phyloP scores from a whole-genome alignment of 1,140 invertebrate genomes.

The Dendrolimus kikuchii region DNA sequence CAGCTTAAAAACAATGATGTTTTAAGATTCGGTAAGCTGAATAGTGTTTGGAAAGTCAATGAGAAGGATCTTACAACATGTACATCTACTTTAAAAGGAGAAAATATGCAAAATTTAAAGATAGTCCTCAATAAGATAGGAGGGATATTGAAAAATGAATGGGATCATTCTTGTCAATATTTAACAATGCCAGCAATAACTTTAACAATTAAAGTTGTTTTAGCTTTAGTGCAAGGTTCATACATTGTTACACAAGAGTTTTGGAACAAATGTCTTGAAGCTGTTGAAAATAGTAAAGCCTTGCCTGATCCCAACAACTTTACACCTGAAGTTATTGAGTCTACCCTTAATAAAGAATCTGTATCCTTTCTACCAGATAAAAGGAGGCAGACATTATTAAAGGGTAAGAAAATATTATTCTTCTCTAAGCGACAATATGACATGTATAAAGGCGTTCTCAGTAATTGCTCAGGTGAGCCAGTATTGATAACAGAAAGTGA shows the following conservation, averaged over 20 bases:
- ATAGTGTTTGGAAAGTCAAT: constrained; percentile 64
- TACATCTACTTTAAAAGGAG: constrained; percentile 63
- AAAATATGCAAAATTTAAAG: constrained; percentile 48
- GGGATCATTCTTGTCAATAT: constrained; percentile 72
- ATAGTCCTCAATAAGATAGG: constrained; percentile 48
- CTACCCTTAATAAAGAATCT: constrained; percentile 67
- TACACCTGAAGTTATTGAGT: constrained; percentile 72
- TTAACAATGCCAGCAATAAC: constrained; percentile 78
- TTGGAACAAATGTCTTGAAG: constrained; percentile 72
- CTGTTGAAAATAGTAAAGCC: constrained; percentile 45
- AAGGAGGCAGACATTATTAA: constrained; percentile 72
- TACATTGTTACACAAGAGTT: constrained; percentile 77
- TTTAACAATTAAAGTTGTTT: constrained; percentile 79
- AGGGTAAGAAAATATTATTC: constrained; percentile 76
- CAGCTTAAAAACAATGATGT: constrained; percentile 57
- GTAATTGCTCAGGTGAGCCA: constrained; percentile 53
- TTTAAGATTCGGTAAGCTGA: constrained; percentile 71
- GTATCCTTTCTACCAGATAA: constrained; percentile 72
- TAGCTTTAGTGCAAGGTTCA: constrained; percentile 76
- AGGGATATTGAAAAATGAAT: constrained; percentile 57
- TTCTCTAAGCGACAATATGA: constrained; percentile 73
- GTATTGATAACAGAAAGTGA: constrained; percentile 58
- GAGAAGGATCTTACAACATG: constrained; percentile 52
- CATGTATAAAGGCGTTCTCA: constrained; percentile 67
- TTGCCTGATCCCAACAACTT: constrained; percentile 72